Evolutionary conservation across 2,113 vertebrate species (phyloP).

Genomic region (Trochalopteron elliotii): DNA sequence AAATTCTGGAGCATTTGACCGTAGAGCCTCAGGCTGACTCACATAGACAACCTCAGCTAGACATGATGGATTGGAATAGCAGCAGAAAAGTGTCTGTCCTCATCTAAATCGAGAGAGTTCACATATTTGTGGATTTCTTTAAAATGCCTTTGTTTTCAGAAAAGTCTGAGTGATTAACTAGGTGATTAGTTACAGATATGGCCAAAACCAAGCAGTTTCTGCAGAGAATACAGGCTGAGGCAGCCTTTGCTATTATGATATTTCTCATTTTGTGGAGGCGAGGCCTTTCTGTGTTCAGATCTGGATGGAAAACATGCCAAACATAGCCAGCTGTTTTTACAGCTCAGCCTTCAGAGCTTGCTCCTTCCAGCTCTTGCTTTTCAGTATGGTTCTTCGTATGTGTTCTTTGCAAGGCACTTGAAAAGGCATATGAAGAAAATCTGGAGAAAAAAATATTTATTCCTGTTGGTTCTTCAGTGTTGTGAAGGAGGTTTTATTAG

Average conservation of each 20-base stretch:
- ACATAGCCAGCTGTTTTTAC: not conserved
- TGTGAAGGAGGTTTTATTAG: not conserved
- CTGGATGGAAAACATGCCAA: not conserved
- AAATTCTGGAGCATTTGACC: not conserved
- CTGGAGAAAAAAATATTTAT: not conserved
- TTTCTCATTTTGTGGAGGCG: not conserved
- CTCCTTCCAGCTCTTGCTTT: not conserved
- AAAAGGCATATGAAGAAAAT: not conserved
- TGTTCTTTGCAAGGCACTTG: not conserved
- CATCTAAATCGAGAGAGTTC: not conserved
- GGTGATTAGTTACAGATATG: not conserved
- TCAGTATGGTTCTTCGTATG: not conserved
- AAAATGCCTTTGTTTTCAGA: not conserved
- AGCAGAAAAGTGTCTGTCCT: not conserved
- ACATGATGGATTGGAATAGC: not conserved
- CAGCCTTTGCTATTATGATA: not conserved
- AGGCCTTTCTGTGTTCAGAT: not conserved
- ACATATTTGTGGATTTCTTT: not conserved
- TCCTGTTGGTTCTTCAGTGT: not conserved
- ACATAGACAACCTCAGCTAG: fast-evolving
- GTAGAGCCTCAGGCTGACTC: not conserved
- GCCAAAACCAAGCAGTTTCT: not conserved
- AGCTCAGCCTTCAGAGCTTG: not conserved
- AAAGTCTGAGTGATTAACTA: not conserved
- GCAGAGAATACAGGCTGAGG: not conserved